Evolutionary conservation across 2,888 invertebrate species (phyloP).

Genomic region (Lamproptera curius): DNA sequence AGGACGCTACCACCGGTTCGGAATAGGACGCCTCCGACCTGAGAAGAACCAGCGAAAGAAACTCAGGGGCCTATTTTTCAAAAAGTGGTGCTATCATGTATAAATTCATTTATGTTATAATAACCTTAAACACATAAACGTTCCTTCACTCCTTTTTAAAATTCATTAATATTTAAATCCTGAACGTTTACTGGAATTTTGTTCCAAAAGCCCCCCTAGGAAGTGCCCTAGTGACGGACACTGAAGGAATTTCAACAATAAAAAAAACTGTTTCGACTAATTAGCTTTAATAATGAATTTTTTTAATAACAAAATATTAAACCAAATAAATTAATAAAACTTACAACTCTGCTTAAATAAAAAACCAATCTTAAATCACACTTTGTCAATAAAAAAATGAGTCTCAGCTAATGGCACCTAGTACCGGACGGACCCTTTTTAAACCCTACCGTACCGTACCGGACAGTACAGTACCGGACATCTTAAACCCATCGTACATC

Average conservation of each 20-base stretch:
- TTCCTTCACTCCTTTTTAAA: too few species aligned
- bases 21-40: too few species aligned
- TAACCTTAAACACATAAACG: too few species aligned
- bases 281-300: background rate
- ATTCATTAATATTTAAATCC: too few species aligned
- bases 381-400: slow-evolving; percentile 6
- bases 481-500: slow-evolving; percentile 3
- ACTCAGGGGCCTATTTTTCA: too few species aligned
- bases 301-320: background rate
- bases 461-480: slow-evolving; percentile 1
- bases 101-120: too few species aligned
- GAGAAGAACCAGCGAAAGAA: too few species aligned
- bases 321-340: background rate
- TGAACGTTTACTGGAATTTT: too few species aligned
- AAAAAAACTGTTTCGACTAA: background rate
- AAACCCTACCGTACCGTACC: too few species aligned
- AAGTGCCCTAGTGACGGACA: slow-evolving; percentile 4
- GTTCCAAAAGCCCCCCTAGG: too few species aligned
- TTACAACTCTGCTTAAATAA: background rate
- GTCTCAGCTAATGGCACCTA: slow-evolving; percentile 10
- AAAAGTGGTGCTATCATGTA: too few species aligned
- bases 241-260: background rate
- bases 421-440: slow-evolving; percentile 12
- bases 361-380: background rate
- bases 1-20: too few species aligned